These are phyloP conservation scores for Salarias fasciatus DNA, from an alignment of 2,797 vertebrate species.

Conservation along the genomic window DNA sequence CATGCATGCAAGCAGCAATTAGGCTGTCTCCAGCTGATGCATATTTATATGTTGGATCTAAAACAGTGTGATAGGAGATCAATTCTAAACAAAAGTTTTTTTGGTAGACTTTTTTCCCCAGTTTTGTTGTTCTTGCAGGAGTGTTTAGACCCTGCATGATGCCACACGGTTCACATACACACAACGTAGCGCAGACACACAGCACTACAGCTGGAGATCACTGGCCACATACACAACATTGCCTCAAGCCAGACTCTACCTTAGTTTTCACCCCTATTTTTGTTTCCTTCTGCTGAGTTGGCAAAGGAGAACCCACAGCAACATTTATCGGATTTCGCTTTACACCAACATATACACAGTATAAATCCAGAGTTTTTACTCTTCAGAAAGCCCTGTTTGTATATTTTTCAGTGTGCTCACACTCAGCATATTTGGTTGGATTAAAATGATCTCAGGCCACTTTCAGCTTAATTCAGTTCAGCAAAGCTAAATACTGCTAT, in stretches of 20 bases:
- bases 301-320: slow-evolving; percentile 32
- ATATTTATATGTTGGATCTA: slow-evolving; percentile 9
- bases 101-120: neutral
- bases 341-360: slow-evolving; percentile 3
- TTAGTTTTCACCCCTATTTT: slow-evolving; percentile 26
- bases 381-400: neutral
- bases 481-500: no score
- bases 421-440: no score
- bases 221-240: slow-evolving; percentile 24
- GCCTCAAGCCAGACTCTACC: slow-evolving; percentile 52
- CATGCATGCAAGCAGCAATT: slow-evolving; percentile 27
- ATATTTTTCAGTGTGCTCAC: no score
- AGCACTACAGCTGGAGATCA: slow-evolving; percentile 32
- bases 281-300: slow-evolving; percentile 56
- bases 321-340: slow-evolving; percentile 14
- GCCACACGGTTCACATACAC: slow-evolving; percentile 18
- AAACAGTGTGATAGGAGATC: slow-evolving; percentile 33
- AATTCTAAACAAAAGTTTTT: slow-evolving; percentile 10
- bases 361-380: slow-evolving; percentile 10
- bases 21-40: slow-evolving; percentile 13
- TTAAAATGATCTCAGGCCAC: no score
- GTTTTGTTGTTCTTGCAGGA: slow-evolving; percentile 24
- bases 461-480: no score
- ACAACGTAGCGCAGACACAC: slow-evolving; percentile 11
- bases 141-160: slow-evolving; percentile 24